Conservation (phyloP, 2,888 invertebrate genomes). For the Nemurella pictetii region DNA sequence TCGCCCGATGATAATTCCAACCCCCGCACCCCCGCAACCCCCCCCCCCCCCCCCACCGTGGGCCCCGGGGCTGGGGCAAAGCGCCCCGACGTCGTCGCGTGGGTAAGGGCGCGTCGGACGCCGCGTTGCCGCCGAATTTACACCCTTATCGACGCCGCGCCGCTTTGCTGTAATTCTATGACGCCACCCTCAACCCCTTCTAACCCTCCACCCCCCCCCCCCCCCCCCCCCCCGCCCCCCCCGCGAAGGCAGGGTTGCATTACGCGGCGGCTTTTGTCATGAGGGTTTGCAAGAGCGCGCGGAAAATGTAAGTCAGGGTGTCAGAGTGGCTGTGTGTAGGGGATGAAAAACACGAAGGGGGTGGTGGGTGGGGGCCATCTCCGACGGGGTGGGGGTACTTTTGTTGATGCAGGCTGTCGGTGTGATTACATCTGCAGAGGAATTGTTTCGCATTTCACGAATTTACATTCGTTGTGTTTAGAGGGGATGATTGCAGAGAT, state of each 20-base stretch:
- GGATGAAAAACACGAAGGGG: background rate
- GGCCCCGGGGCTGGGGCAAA: background rate
- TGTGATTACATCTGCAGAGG: background rate
- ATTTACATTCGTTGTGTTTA: no score
- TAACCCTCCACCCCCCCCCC: no score
- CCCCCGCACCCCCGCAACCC: background rate
- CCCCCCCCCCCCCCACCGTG: background rate
- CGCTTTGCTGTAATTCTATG: background rate
- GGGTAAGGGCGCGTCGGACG: background rate
- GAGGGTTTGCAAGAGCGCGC: background rate
- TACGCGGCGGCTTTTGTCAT: background rate
- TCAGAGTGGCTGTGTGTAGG: background rate
- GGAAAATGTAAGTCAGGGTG: background rate
- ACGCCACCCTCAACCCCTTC: no score
- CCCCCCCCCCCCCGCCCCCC: no score
- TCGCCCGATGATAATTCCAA: background rate
- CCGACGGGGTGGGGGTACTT: no score
- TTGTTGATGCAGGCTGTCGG: no score
- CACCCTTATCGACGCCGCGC: background rate
- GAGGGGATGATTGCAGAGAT: no score
- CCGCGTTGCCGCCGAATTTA: background rate
- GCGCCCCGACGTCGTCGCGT: no score
- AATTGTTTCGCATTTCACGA: background rate
- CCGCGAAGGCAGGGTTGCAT: no score
- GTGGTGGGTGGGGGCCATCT: background rate